Base-by-base conservation (phyloP, 2,797 vertebrate genomes). In the Eidolon dupreanum region DNA sequence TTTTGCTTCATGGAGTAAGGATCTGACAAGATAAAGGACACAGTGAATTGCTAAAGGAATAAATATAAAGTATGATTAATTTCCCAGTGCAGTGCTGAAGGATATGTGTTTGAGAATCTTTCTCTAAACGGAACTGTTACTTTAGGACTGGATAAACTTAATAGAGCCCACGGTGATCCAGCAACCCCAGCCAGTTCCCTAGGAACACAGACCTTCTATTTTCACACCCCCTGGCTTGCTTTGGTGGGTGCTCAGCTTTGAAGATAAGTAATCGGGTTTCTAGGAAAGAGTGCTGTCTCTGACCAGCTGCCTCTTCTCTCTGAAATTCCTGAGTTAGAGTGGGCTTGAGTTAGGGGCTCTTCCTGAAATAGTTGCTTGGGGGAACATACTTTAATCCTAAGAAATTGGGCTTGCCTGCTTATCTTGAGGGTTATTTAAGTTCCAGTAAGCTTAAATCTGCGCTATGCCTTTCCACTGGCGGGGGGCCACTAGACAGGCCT, bases 151-250 rank as follows among this genome's bases (percentile, higher is more conserved):
- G 33, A 70, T 82, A 88, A 93, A 83, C 61, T 88, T 59, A 71
- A 85, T 82, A 77, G 13, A 73, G 53, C 61, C 51, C 51, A 77
- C 41, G 84, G 66, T n/a, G 90, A 92, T 66, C 71, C 51, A 92
- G 41, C 51, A 93, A 46, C 51, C 38, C 28, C 10, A 22, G 36
- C 33, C 63, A 88, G 75, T 93, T 96, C 28, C 49, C 81, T 53
- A 49, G n/a, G 46, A 94, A 79, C 57, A 53, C 68, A 96, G 59
- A 70, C 70, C 57, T 83, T 93, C 66, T 81, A 51, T 97, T 96
- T 90, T 96, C 77, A 90, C 74, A 93, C 68, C 33, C 36, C 51
- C 43, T 36, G 36, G 36, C 71, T 79, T 79, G 73, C 63, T 65
- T 92, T 4, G 4, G 43, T 74, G 68, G 41, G 90, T 55, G 78